Evolutionary conservation across 92 coral and sea anemone species (phyloP).

Genomic region (Umimayanthus chanpuru): DNA sequence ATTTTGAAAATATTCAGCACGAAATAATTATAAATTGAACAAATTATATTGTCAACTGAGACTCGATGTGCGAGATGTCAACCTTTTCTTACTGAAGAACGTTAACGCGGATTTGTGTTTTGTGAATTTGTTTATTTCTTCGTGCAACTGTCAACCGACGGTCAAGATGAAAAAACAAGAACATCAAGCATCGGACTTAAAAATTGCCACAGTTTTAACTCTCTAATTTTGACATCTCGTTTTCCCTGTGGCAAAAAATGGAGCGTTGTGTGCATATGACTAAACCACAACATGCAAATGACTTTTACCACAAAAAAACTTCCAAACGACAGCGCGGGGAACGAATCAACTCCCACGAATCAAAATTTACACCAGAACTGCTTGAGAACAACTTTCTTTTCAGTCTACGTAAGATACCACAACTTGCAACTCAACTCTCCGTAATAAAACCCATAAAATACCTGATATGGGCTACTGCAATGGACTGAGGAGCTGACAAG

Average conservation of each 20-base stretch:
- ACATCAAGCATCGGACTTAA: background rate
- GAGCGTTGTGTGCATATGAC: background rate
- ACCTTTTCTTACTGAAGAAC: background rate
- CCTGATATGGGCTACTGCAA: background rate
- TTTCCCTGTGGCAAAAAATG: slow-evolving; percentile 12
- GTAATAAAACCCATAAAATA: background rate
- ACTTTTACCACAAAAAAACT: slow-evolving; percentile 30
- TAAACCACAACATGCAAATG: slow-evolving; percentile 42
- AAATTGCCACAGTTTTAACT: background rate
- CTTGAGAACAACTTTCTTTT: background rate
- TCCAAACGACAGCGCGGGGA: background rate
- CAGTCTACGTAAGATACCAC: background rate
- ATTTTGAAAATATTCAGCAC: background rate
- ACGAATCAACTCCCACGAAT: slow-evolving; percentile 19
- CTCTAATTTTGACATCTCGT: background rate
- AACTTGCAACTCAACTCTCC: background rate
- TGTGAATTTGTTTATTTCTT: slow-evolving; percentile 3
- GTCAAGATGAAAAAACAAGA: background rate
- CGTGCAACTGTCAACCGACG: background rate
- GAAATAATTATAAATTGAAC: background rate
- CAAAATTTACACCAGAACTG: slow-evolving; percentile 26
- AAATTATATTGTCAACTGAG: background rate
- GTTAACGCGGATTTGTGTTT: background rate
- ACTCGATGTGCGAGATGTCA: background rate
- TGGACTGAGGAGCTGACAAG: slow-evolving; percentile 1